These are phyloP conservation scores for Margarornis squamiger DNA, from an alignment of 2,797 vertebrate genomes.

Conservation along the genomic window DNA sequence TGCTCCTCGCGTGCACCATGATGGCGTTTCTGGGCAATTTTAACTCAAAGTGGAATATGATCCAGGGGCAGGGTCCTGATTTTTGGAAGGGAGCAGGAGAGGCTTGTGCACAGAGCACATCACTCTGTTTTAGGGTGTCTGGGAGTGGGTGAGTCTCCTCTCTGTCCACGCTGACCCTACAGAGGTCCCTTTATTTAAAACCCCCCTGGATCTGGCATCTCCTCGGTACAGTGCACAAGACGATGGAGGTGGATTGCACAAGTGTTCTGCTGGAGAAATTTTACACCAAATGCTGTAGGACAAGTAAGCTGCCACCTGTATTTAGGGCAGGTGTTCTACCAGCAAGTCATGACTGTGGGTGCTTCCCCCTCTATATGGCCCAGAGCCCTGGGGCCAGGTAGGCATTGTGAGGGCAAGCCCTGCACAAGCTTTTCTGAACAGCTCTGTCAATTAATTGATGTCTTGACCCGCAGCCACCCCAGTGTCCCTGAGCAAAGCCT, in stretches of 20 bases:
- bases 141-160: neutral
- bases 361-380: neutral
- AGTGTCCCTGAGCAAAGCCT: neutral
- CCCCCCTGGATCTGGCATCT: neutral
- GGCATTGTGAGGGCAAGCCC: neutral
- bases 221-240: neutral
- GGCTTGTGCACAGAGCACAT: neutral
- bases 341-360: neutral
- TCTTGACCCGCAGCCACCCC: neutral
- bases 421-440: neutral
- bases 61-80: neutral
- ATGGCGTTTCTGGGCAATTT: neutral
- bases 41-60: neutral
- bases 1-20: neutral
- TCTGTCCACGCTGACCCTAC: rapidly evolving
- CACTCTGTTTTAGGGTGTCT: neutral
- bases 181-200: neutral
- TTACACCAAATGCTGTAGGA: neutral
- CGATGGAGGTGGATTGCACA: rapidly evolving
- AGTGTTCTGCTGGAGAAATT: neutral
- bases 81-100: neutral
- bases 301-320: neutral
- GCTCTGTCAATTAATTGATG: neutral
- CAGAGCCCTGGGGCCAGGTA: neutral
- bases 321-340: neutral